phyloP scores from a whole-genome alignment of 1,140 invertebrate species.

The Patella vulgata region DNA sequence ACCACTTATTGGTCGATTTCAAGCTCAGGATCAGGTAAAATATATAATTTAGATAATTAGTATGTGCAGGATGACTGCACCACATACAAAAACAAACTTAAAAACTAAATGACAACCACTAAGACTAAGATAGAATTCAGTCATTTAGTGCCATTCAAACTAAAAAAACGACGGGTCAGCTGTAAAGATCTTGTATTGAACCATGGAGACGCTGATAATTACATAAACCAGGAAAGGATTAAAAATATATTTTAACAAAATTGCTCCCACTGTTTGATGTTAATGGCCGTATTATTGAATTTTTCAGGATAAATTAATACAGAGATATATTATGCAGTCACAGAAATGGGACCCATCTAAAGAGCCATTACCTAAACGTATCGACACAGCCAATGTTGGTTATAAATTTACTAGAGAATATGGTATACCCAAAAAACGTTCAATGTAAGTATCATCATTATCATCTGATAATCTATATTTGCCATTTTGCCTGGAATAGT shows the following conservation, averaged over 20 bases:
- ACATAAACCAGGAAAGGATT: too few relatives aligned
- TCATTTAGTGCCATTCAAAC: too few relatives aligned
- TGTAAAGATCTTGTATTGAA: too few relatives aligned
- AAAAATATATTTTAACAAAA: too few relatives aligned
- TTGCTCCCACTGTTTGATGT: too few relatives aligned
- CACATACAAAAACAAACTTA: too few relatives aligned
- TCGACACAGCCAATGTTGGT: conserved; percentile 75
- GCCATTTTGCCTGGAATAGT: too few relatives aligned
- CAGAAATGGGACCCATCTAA: conserved; percentile 83
- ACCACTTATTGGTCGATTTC: conserved; percentile 26
- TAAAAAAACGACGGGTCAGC: too few relatives aligned
- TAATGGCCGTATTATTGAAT: too few relatives aligned
- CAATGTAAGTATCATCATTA: conserved; percentile 73
- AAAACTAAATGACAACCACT: too few relatives aligned
- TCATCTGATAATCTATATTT: conserved; percentile 1
- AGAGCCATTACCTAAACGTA: conserved; percentile 78
- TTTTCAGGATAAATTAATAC: conserved; percentile 52
- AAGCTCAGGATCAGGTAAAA: conserved; percentile 35
- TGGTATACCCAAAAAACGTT: conserved; percentile 77
- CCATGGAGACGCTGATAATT: too few relatives aligned
- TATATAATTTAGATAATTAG: not conserved
- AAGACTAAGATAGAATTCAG: too few relatives aligned
- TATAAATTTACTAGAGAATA: conserved; percentile 77
- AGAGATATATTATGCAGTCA: conserved; percentile 72
- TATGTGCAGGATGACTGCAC: not conserved